phyloP scores from a whole-genome alignment of 2,113 vertebrate genomes.

The Saimiri boliviensis region DNA sequence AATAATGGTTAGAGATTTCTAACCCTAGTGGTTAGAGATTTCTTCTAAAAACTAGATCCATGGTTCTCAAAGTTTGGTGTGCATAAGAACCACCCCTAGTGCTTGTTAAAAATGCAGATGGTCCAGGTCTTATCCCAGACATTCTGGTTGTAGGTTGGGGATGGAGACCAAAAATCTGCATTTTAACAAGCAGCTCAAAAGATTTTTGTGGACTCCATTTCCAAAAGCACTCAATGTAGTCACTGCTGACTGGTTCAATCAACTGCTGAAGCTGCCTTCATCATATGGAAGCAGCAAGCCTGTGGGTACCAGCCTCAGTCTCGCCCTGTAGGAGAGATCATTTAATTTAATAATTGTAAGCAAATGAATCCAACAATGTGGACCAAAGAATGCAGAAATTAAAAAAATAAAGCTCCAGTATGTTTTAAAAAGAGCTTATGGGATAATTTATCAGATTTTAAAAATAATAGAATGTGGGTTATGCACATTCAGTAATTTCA shows the following conservation, averaged over 20 bases:
- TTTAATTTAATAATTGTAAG: background rate
- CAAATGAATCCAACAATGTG: background rate
- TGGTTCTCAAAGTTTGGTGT: background rate
- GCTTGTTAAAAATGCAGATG: background rate
- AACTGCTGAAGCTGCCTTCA: background rate
- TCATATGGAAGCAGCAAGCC: background rate
- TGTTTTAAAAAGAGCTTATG: background rate
- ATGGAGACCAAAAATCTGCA: background rate
- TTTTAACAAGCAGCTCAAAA: background rate
- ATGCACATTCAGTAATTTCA: background rate
- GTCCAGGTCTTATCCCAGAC: background rate
- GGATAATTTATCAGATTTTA: background rate
- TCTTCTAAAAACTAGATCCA: background rate
- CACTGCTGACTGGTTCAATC: background rate
- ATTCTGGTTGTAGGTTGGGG: background rate
- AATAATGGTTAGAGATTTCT: too few species aligned
- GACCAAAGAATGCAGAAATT: background rate
- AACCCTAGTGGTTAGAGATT: too few species aligned
- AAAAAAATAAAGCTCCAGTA: background rate
- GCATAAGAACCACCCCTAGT: background rate
- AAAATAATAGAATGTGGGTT: background rate
- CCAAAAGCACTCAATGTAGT: background rate
- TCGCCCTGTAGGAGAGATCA: background rate
- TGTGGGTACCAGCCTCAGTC: background rate
- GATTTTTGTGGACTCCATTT: background rate